Evolutionary conservation across 2,888 invertebrate species (phyloP).

Genomic region (Watsonalla cultraria): DNA sequence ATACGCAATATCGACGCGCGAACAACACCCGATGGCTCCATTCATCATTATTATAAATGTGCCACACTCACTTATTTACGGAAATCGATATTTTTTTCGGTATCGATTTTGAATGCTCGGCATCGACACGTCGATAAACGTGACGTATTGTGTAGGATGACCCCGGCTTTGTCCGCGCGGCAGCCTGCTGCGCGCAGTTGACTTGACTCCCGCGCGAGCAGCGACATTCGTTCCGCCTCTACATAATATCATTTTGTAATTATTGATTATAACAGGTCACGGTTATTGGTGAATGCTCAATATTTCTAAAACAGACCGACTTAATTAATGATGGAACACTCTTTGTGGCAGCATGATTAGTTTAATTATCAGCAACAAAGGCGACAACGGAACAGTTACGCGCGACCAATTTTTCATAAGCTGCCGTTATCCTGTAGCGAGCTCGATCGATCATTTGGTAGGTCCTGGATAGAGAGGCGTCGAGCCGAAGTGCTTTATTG

Average conservation of each 20-base stretch:
- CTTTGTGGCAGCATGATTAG: conserved; percentile 42
- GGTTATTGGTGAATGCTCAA: conserved; percentile 49
- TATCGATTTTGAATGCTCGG: conserved; percentile 67
- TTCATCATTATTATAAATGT: conserved; percentile 79
- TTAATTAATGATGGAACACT: conserved; percentile 55
- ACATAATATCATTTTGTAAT: conserved; percentile 65
- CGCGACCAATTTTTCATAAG: conserved; percentile 44
- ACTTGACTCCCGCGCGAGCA: conserved; percentile 26
- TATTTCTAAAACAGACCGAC: conserved; percentile 48
- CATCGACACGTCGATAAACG: conserved; percentile 73
- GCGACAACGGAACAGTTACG: conserved; percentile 37
- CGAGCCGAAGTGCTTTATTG: conserved; percentile 32
- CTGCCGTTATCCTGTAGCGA: conserved; percentile 26
- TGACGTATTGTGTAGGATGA: conserved; percentile 69
- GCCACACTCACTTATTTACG: conserved; percentile 78
- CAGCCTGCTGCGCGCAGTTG: conserved; percentile 55
- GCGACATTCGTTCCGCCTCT: conserved; percentile 66
- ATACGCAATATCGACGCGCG: conserved; percentile 67
- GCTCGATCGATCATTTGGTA: conserved; percentile 29
- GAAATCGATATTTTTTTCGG: conserved; percentile 79
- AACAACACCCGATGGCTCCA: conserved; percentile 64
- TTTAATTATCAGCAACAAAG: conserved; percentile 53
- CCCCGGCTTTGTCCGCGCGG: conserved; percentile 56
- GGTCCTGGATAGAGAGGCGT: conserved; percentile 15
- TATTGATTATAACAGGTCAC: conserved; percentile 73